Evolutionary conservation across 2,113 vertebrate genomes (phyloP).

Genomic region (Climacteris rufus): DNA sequence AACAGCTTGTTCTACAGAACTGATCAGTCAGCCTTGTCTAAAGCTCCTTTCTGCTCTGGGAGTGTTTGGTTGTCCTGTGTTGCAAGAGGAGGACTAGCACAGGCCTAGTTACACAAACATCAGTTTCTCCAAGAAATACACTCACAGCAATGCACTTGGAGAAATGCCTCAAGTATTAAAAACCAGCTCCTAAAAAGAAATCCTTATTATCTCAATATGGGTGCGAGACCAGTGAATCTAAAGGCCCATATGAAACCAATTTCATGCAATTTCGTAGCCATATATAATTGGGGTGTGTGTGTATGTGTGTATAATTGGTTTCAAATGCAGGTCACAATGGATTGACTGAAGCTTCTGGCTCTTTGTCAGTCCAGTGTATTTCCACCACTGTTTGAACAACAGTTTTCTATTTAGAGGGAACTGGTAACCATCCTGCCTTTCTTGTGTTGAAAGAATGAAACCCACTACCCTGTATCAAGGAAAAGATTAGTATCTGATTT

Average conservation of each 20-base stretch:
- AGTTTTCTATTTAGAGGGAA: slow-evolving; percentile 37
- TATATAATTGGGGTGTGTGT: slow-evolving; percentile 17
- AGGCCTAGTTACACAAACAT: slow-evolving; percentile 27
- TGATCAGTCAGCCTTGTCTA: neutral
- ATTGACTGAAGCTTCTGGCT: neutral
- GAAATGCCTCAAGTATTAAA: slow-evolving; percentile 54
- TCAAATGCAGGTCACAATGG: slow-evolving; percentile 62
- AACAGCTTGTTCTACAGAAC: neutral
- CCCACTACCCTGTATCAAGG: neutral
- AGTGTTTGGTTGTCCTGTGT: neutral
- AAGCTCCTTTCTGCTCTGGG: neutral
- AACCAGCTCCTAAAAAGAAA: slow-evolving; percentile 52
- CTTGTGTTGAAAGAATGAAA: slow-evolving; percentile 27
- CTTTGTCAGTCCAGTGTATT: neutral
- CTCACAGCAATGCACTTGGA: slow-evolving; percentile 59
- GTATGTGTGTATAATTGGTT: slow-evolving; percentile 51
- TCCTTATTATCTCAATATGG: slow-evolving; percentile 70
- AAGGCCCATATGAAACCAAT: slow-evolving; percentile 70
- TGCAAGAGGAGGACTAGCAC: neutral
- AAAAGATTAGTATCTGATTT: slow-evolving; percentile 1
- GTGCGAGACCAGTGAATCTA: slow-evolving; percentile 44
- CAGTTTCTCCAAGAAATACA: slow-evolving; percentile 62
- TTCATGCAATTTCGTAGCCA: slow-evolving; percentile 60
- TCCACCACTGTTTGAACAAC: slow-evolving; percentile 36
- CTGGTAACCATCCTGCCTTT: neutral